These are phyloP conservation scores for Sapayoa aenigma DNA, from an alignment of 2,113 vertebrate species.

Conservation along the genomic window DNA sequence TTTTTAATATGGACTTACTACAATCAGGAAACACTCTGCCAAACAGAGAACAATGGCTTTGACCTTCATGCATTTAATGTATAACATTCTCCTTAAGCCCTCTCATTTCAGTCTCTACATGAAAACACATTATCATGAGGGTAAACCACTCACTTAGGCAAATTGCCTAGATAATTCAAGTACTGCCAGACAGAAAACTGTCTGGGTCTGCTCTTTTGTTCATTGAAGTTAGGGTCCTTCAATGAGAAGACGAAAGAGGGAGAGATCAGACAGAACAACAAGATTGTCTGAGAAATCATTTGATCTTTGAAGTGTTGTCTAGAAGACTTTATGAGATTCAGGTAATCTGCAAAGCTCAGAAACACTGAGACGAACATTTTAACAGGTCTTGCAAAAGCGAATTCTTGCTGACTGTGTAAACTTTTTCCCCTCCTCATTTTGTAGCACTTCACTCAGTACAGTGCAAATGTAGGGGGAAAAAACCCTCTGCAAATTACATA, in stretches of 20 bases:
- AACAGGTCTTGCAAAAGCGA: background rate
- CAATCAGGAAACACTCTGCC: background rate
- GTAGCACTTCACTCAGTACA: background rate
- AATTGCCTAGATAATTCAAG: constrained; percentile 24
- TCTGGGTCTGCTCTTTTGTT: background rate
- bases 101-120: background rate
- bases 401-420: background rate
- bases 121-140: constrained; percentile 3
- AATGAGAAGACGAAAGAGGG: background rate
- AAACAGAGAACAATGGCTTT: background rate
- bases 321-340: background rate
- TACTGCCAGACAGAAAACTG: constrained; percentile 1
- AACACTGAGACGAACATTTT: background rate
- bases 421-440: background rate
- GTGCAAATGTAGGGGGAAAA: background rate
- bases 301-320: background rate
- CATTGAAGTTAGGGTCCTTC: background rate
- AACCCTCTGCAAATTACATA: background rate
- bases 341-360: background rate
- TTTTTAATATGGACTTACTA: background rate
- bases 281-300: background rate
- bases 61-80: background rate
- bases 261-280: constrained; percentile 1
- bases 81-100: background rate
- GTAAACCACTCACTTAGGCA: constrained; percentile 16